Base-by-base conservation (phyloP, 2,888 invertebrate genomes). In the Ceratothoa steindachneri region DNA sequence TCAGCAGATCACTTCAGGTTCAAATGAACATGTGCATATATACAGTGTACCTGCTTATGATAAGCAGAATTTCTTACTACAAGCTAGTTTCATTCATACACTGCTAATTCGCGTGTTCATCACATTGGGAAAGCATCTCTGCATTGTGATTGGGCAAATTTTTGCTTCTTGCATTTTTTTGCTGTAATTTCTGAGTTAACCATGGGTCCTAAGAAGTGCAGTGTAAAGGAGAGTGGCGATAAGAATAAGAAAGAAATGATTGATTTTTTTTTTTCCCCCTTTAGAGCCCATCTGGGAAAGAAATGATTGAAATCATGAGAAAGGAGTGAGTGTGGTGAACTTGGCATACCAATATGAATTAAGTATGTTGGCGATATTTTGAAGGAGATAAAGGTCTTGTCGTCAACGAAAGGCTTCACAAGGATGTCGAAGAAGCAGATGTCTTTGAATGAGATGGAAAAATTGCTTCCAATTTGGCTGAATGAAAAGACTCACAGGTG, bases 401-500 rank as follows among this genome's bases (percentile, higher is more conserved):
- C 52, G 3, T 3, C 52, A 51, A n/a, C 52, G 52, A n/a, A n/a
- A n/a, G n/a, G n/a, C n/a, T n/a, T n/a, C n/a, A n/a, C n/a, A 51
- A 51, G 52, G 52, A 15, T 51, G 52, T 51, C 52, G 52, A 51
- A 51, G 3, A 51, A 2, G 3, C 3, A 19, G 52, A 51, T 1
- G 52, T 51, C 52, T 51, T 15, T 51, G 52, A 51, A 51, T 1
- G 52, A 51, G 52, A 3, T 2, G 52, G n/a, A n/a, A n/a, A n/a
- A n/a, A n/a, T n/a, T n/a, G n/a, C n/a, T n/a, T n/a, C n/a, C n/a
- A n/a, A n/a, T n/a, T n/a, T n/a, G n/a, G n/a, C n/a, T n/a, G n/a
- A n/a, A n/a, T n/a, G n/a, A n/a, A n/a, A n/a, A 51, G 15, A 71
- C 72, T 77, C 19, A 53, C 66, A 75, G 80, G 78, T 29, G 77